A percentile compares a stretch with the other conserved stretches of the same genome.
phyloP scores from a whole-genome alignment of 2,888 invertebrate genomes.

The Volucella bombylans region DNA sequence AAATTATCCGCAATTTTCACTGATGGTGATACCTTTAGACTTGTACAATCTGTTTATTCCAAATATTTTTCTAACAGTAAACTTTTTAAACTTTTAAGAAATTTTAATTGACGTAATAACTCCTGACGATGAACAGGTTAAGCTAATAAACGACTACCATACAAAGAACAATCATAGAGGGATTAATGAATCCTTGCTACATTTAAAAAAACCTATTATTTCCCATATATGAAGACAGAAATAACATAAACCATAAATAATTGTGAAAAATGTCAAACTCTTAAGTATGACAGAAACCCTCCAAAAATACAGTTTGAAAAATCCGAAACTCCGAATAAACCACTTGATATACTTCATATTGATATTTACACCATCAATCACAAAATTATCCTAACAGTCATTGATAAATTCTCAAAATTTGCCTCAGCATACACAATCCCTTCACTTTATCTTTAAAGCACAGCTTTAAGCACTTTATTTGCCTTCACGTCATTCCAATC shows the following conservation, averaged over 20 bases:
- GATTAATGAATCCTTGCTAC: conserved; percentile 1
- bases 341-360: not conserved
- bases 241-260: not conserved
- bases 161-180: not conserved
- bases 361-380: no score
- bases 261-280: conserved; percentile 1
- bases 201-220: not conserved
- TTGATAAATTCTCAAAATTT: not conserved
- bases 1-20: not conserved
- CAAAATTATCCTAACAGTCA: not conserved
- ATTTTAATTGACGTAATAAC: not conserved
- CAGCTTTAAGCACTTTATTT: not conserved
- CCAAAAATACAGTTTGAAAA: not conserved
- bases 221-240: not conserved
- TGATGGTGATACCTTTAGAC: not conserved
- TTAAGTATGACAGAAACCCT: not conserved
- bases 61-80: conserved; percentile 3
- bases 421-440: not conserved
- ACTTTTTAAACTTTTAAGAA: conserved; percentile 15
- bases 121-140: no score
- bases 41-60: not conserved
- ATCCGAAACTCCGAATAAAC: not conserved
- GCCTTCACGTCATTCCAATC: not conserved
- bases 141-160: no score
- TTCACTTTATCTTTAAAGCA: not conserved